phyloP scores from a whole-genome alignment of 2,888 invertebrate genomes.

The Lochmaea capreae region DNA sequence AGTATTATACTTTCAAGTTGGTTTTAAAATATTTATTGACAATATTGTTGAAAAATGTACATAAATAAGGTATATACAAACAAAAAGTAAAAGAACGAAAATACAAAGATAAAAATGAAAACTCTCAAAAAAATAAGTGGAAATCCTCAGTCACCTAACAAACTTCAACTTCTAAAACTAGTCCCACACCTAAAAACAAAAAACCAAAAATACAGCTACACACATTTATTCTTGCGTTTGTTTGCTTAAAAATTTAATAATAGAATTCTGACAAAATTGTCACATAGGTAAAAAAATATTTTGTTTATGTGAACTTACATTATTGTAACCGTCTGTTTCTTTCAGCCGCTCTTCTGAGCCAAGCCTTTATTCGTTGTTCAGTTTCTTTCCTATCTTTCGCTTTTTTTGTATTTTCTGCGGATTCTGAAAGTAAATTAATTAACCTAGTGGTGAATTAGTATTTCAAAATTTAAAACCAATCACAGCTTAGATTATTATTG shows the following conservation, averaged over 20 bases:
- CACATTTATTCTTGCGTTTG: constrained; percentile 6
- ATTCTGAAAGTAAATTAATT: constrained; percentile 27
- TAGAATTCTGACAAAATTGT: constrained; percentile 2
- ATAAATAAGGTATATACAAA: too few relatives aligned
- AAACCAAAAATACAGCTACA: neutral
- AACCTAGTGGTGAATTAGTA: constrained; percentile 6
- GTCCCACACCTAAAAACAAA: constrained; percentile 12
- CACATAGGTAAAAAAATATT: constrained; percentile 11
- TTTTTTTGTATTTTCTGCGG: constrained; percentile 20
- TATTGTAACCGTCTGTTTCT: constrained; percentile 16
- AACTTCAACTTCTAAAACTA: constrained; percentile 2
- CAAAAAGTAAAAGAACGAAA: constrained; percentile 9
- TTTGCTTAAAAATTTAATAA: constrained; percentile 14
- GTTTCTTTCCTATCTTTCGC: constrained; percentile 15
- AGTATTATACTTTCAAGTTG: too few relatives aligned
- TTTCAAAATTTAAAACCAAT: constrained; percentile 4
- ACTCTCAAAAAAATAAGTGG: constrained; percentile 8
- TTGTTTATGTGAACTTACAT: constrained; percentile 8
- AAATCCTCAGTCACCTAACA: neutral
- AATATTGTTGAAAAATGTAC: too few relatives aligned
- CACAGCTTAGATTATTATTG: constrained; percentile 10
- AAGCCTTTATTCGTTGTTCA: constrained; percentile 21
- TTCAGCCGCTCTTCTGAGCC: constrained; percentile 20
- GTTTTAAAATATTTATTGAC: too few relatives aligned
- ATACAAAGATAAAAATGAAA: neutral